phyloP scores from a whole-genome alignment of 2,797 vertebrate genomes.

The Catostomus latipinnis region DNA sequence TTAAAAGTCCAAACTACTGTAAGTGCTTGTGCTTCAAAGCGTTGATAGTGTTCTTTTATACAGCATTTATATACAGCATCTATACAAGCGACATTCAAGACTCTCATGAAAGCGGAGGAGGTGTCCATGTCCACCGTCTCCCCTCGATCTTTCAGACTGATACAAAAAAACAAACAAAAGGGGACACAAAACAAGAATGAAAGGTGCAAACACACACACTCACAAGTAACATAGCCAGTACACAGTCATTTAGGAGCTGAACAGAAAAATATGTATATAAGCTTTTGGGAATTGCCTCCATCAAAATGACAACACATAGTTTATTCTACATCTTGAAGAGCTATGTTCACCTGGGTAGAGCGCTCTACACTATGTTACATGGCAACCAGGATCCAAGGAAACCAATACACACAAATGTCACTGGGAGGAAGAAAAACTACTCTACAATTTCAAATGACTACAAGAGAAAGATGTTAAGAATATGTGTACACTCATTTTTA shows the following conservation, averaged over 20 bases:
- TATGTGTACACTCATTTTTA: conserved; percentile 61
- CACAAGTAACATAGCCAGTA: conserved; percentile 60
- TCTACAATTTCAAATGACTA: conserved; percentile 73
- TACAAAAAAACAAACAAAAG: conserved; percentile 17
- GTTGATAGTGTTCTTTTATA: conserved; percentile 79
- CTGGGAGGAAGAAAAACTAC: conserved; percentile 65
- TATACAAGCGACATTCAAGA: conserved; percentile 83
- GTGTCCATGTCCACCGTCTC: conserved; percentile 61
- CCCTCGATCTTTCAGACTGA: conserved; percentile 64
- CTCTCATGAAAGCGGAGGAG: conserved; percentile 69
- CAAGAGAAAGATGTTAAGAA: conserved; percentile 62
- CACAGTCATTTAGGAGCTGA: conserved; percentile 42
- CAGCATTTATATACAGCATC: conserved; percentile 87
- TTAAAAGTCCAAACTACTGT: conserved; percentile 76
- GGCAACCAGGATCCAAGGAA: conserved; percentile 57
- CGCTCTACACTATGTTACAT: conserved; percentile 57
- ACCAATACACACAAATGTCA: conserved; percentile 47
- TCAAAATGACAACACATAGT: conserved; percentile 72
- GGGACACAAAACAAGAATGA: conserved; percentile 37
- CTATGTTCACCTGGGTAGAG: conserved; percentile 70
- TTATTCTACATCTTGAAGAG: conserved; percentile 77
- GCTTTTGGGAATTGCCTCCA: conserved; percentile 70
- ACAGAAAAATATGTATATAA: conserved; percentile 76
- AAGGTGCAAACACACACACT: conserved; percentile 59
- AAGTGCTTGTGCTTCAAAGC: conserved; percentile 82